Base-by-base conservation (phyloP, 2,888 invertebrate genomes). In the Phytoseiulus persimilis region DNA sequence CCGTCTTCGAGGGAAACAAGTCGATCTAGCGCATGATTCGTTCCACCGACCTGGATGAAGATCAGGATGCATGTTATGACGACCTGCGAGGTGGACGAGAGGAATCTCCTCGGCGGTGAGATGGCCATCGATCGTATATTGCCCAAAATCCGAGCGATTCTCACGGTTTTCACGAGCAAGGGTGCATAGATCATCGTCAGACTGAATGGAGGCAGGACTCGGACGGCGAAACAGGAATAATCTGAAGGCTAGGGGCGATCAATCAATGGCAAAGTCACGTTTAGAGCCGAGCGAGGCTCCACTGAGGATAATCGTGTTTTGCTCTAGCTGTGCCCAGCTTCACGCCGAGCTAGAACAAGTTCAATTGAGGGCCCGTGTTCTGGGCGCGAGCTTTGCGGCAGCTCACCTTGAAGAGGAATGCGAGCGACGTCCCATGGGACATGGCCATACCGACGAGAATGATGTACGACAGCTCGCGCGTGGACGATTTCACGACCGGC, bases 201-300 rank as follows among this genome's bases (percentile, higher is more conserved):
- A 32, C 87, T 87, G 33, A 87, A 87, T 14, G 87, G 87, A 0
- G 87, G 87, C 32, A 87, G 87, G 33, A 87, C 87, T 28, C 87
- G 87, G 5, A 87, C 87, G 39, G 87, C 87, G 87, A 87, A 87
- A 33, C 87, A 87, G 28, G 87, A 87, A 87, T 87, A 87, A 31
- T 87, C 87, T 32, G 87, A 87, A 23, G 87, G 87, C 87, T 87
- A 45, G 11, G 33, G 33, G n/a, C 0, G 23, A 23, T 18, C 65
- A 28, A 65, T 14, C 65, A 28, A 65, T 65, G 1, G 18, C 5
- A 2, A 6, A 65, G 18, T 28, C 65, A 39, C n/a, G n/a, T n/a
- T n/a, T n/a, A n/a, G n/a, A n/a, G n/a, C n/a, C n/a, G n/a, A n/a
- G n/a, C n/a, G n/a, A n/a, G n/a, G n/a, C n/a, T n/a, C n/a, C n/a